phyloP scores from a whole-genome alignment of 2,888 invertebrate genomes.

The Saturnia japonica region DNA sequence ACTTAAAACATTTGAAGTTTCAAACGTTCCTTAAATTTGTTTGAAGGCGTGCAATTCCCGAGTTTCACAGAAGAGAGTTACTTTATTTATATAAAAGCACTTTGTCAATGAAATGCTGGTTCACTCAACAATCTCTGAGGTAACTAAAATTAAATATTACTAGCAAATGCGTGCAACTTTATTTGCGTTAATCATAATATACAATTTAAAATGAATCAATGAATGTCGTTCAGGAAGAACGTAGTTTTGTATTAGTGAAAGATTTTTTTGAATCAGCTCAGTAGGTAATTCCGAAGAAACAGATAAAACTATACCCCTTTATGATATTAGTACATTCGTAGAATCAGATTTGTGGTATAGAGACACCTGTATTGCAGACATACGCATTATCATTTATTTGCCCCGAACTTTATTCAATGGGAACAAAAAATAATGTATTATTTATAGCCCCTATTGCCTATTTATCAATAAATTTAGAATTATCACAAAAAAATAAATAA shows the following conservation, averaged over 20 bases:
- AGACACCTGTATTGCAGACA: no score
- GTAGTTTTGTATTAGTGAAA: no score
- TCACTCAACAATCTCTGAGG: background rate
- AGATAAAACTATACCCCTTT: no score
- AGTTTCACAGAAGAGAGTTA: background rate
- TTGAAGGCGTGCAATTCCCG: conserved; percentile 28
- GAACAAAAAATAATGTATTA: background rate
- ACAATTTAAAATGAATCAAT: no score
- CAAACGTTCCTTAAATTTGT: conserved; percentile 34
- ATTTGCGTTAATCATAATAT: no score
- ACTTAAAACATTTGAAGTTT: conserved; percentile 40
- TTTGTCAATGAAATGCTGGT: background rate
- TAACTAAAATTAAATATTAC: background rate
- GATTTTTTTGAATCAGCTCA: no score
- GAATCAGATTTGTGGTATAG: no score
- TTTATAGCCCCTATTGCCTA: background rate
- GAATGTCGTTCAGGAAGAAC: no score
- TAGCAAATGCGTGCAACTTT: no score
- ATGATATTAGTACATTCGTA: no score
- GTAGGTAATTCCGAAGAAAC: no score
- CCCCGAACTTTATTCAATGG: background rate
- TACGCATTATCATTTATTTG: no score
- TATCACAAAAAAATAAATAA: background rate
- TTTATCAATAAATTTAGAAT: background rate
- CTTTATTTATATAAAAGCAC: background rate